Evolutionary conservation across 2,888 invertebrate genomes (phyloP), one percentile per base, ranked within the genome.

Genomic region (Phyllotreta cruciferae): DNA sequence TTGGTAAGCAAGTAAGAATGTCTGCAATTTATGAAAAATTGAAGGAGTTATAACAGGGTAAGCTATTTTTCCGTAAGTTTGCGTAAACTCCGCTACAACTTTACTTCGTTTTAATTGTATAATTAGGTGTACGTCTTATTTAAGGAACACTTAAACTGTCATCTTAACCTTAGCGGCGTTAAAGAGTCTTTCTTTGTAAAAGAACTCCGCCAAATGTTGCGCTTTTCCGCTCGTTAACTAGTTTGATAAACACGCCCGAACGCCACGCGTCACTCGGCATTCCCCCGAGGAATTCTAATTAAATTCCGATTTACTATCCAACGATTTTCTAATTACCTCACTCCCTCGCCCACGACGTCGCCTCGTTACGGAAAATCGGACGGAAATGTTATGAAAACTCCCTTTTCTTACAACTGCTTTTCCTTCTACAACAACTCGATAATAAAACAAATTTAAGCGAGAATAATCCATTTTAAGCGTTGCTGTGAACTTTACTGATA

Each of bases 241-340:
- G 24, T 60, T 60, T 60, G 52, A 60, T 60, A 63, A 63, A 58
- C 45, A 47, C 47, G 41, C 13, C 35, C 45, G n/a, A 50, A 54
- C 52, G 47, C 52, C 64, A 56, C 52, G 41, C 56, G 60, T 60
- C 60, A 60, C 60, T 44, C 36, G 60, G 10, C 60, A 44, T 52
- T 39, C 52, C 42, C 11, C 39, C 9, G 44, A 53, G 60, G 60
- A 52, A 64, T 64, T 60, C 52, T 60, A 60, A 64, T 64, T 60
- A 52, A 53, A 64, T 64, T 64, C 45, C 60, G 56, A 64, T 64
- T 60, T 64, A 60, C 64, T 52, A 60, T 60, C 24, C 60, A 60
- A 60, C 55, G 56, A 60, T 60, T 64, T 60, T 56, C 56, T 60
- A 60, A 61, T 64, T 64, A 56, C 56, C 37, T 56, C 47, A 1